Conservation (phyloP, 2,113 vertebrate species). For the Oreochromis niloticus region DNA sequence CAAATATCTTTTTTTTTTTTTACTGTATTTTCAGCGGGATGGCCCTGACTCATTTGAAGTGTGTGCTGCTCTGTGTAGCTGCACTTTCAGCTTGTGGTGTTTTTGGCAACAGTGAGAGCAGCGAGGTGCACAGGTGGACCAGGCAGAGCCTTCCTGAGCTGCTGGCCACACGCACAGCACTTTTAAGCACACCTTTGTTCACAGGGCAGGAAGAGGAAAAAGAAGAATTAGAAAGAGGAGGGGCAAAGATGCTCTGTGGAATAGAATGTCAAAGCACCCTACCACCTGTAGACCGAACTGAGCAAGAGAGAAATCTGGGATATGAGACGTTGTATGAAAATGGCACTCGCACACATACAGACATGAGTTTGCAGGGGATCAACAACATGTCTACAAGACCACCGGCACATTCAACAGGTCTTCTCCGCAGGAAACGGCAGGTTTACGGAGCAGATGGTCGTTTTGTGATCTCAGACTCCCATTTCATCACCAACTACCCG, state of each 20-base stretch:
- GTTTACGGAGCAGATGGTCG: slow-evolving; percentile 85
- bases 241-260: slow-evolving; percentile 71
- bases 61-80: slow-evolving; percentile 67
- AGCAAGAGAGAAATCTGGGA: slow-evolving; percentile 81
- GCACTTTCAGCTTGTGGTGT: slow-evolving; percentile 11
- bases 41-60: slow-evolving; percentile 55
- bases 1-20: background rate
- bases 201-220: slow-evolving; percentile 33
- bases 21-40: slow-evolving; percentile 63
- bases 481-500: slow-evolving; percentile 81
- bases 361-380: slow-evolving; percentile 67
- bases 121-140: slow-evolving; percentile 71
- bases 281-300: slow-evolving; percentile 65
- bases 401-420: background rate
- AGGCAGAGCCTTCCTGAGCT: slow-evolving; percentile 77
- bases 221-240: slow-evolving; percentile 46
- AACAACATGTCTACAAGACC: background rate
- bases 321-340: slow-evolving; percentile 89
- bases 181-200: slow-evolving; percentile 71
- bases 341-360: slow-evolving; percentile 80
- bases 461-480: slow-evolving; percentile 85
- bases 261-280: slow-evolving; percentile 81
- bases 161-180: slow-evolving; percentile 72
- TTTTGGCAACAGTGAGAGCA: slow-evolving; percentile 49
- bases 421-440: slow-evolving; percentile 75